phyloP scores from a whole-genome alignment of 2,113 vertebrate species.

The Taxidea taxus region DNA sequence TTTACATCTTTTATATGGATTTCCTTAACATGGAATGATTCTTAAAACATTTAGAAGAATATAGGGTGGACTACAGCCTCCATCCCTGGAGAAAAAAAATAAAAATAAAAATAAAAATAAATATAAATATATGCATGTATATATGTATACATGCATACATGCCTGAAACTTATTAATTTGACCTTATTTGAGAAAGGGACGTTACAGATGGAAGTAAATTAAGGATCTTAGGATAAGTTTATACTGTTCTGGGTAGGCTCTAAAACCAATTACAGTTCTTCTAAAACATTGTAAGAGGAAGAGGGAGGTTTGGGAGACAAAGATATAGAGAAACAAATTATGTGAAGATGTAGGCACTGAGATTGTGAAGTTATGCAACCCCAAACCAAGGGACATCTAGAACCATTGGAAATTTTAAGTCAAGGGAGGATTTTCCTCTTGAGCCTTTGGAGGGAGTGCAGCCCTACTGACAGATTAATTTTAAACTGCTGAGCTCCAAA shows the following conservation, averaged over 20 bases:
- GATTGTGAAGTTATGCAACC: not conserved
- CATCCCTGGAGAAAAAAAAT: not conserved
- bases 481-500: not conserved
- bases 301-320: not conserved
- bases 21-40: not conserved
- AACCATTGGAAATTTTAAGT: accelerated
- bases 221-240: not conserved
- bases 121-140: too few relatives aligned
- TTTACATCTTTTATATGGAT: not conserved
- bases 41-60: not conserved
- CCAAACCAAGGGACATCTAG: not conserved
- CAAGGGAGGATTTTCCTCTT: not conserved
- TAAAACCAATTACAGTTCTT: not conserved
- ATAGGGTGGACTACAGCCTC: not conserved
- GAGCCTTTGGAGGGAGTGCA: accelerated
- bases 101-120: not conserved
- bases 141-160: not conserved
- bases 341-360: not conserved
- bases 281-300: not conserved
- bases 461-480: not conserved
- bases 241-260: not conserved
- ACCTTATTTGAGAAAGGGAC: not conserved
- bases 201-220: not conserved
- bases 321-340: not conserved
- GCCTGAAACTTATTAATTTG: not conserved